Evolutionary conservation across 2,888 invertebrate species (phyloP), one percentile per base, ranked within the genome.

Genomic region (Chelonus formosanus): DNA sequence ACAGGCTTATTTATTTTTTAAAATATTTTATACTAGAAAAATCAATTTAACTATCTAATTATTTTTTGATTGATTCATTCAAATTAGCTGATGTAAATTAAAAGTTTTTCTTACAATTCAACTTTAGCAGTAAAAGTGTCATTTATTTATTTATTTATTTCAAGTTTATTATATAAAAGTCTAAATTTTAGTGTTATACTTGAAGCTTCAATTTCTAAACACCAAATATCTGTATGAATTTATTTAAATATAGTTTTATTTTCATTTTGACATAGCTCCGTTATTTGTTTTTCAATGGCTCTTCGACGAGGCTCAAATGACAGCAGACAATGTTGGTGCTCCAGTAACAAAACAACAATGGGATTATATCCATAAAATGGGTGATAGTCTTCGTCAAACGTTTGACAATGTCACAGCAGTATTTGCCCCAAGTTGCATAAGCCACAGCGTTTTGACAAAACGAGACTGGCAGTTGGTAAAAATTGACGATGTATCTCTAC

Each of bases 261-360:
- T 35, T 34, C 8, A 20, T 54, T 60, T 67, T 63, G 63, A 80
- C 83, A 50, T 84, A 90, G 96, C 94, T 59, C 95, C 96, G 0
- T 87, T 97, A 35, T 97, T 97, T 82, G 92, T 97, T 34, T 95
- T 97, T 82, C 97, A 97, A 88, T 96, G 96, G 90, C 87, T 97
- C 58, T 97, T 96, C 83, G 97, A 97, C 82, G 96, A 96, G 80
- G 96, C 96, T 3, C 97, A 97, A 86, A 91, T 97, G 88, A 91
- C 93, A 40, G 95, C 94, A 0, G 95, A 96, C 82, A 96, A 96
- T 76, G 94, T 97, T 2, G 93, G 94, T 0, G 91, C 94, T 0
- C 96, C 96, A 1, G 91, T 94, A 3, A 92, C 95, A 8, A 92
- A 94, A 63, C 91, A 93, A 67, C 96, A 97, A 78, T 97, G 96